Base-by-base conservation (phyloP, 2,797 vertebrate species). In the Thunnus albacares region DNA sequence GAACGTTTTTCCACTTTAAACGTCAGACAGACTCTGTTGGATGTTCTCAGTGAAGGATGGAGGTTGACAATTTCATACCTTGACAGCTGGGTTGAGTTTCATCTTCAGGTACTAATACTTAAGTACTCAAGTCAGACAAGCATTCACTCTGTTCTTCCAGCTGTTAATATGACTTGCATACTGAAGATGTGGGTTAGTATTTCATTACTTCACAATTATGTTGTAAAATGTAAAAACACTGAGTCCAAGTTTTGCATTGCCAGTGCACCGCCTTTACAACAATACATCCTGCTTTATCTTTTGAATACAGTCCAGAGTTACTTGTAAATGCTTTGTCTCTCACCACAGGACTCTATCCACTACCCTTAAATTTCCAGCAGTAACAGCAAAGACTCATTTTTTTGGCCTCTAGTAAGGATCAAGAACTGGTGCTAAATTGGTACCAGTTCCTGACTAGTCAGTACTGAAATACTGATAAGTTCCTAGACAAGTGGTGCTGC, bases 61-160 rank as follows among this genome's bases (percentile, higher is more conserved):
- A 63, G 8, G 41, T 52, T 52, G 58, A 67, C 57, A 79, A 74
- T 77, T 85, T 85, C 78, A 83, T 71, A 81, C 75, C 67, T 79
- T 62, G 68, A 57, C 57, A 79, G 60, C 4, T 49, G 47, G 68
- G 58, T 26, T 80, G 47, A 72, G 58, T 33, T 80, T 28, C 43
- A 58, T 41, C 28, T 69, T 43, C 3, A 52, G 15, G 33, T 12
- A 41, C 43, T 53, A 57, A 67, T 20, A 41, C 3, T 28, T 1
- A 60, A 69, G 38, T 47, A 49, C 17, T 49, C 45, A 1, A 49
- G 6, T 38, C 17, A 43, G 67, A 26, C n/a, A 33, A 20, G 33
- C 10, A n/a, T 68, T 57, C 41, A 56, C 41, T 47, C 10, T 62
- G 18, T 72, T 22, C n/a, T 62, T 61, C 49, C 13, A 66, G 43